Percentiles rank a stretch among this genome's conserved stretches.
These are phyloP conservation scores for Rhinoptilus africanus DNA, from an alignment of 2,113 vertebrate species.

Conservation along the genomic window DNA sequence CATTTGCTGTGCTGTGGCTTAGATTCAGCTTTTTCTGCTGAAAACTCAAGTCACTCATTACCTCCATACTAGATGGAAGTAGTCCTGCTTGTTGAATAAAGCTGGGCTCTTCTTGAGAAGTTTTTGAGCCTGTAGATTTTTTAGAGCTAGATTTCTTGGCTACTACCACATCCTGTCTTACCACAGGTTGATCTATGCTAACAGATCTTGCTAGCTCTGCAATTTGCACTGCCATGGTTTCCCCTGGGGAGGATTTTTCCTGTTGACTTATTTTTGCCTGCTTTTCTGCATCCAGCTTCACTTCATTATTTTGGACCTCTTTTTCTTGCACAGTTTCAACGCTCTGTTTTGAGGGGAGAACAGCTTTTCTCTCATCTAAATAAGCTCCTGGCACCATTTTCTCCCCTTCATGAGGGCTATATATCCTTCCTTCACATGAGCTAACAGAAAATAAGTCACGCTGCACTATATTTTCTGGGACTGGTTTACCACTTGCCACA, in stretches of 20 bases:
- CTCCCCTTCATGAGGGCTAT: neutral
- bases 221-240: constrained; percentile 16
- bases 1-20: neutral
- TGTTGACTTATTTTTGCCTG: neutral
- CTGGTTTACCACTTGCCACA: constrained; percentile 37
- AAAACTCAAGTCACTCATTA: constrained; percentile 1
- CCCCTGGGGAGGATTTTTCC: neutral
- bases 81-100: constrained; percentile 33
- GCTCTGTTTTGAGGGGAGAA: neutral
- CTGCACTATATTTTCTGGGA: constrained; percentile 34
- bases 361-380: constrained; percentile 40
- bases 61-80: constrained; percentile 34
- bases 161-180: neutral
- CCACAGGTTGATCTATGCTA: neutral
- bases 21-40: constrained; percentile 49
- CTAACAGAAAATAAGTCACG: constrained; percentile 42
- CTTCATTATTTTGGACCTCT: constrained; percentile 14
- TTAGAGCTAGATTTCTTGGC: constrained; percentile 44
- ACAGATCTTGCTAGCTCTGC: constrained; percentile 1
- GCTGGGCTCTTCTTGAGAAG: constrained; percentile 1
- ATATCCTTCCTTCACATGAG: constrained; percentile 53
- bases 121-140: constrained; percentile 6
- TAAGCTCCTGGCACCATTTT: constrained; percentile 17
- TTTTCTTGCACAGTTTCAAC: constrained; percentile 25
- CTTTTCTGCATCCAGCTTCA: constrained; percentile 27